These are phyloP conservation scores for Sebastes kiyomatsui DNA, from an alignment of 2,797 vertebrate genomes.

Conservation along the genomic window DNA sequence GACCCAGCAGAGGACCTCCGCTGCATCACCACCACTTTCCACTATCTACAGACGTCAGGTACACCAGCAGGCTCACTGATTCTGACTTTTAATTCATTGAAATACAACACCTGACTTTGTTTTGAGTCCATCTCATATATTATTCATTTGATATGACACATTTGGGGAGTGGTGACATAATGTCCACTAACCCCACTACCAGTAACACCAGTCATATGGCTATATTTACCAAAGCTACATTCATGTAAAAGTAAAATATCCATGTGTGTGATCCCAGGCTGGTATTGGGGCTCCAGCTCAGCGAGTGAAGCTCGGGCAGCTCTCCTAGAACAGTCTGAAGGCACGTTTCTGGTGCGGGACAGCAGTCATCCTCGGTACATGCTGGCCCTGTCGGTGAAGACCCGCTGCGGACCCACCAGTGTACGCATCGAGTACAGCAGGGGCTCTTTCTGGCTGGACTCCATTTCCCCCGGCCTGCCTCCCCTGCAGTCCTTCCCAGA, in stretches of 20 bases:
- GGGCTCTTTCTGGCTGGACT: conserved; percentile 91
- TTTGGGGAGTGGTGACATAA: not conserved
- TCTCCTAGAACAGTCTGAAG: conserved; percentile 89
- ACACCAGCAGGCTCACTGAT: conserved; percentile 10
- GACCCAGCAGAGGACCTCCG: conserved; percentile 88
- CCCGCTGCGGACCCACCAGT: conserved; percentile 91
- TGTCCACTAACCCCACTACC: not conserved
- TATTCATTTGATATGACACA: not conserved
- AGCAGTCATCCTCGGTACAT: conserved; percentile 95
- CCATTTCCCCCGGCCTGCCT: conserved; percentile 85
- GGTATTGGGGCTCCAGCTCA: conserved; percentile 96
- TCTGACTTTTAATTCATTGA: not conserved
- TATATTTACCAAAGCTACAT: not conserved
- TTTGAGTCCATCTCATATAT: not conserved
- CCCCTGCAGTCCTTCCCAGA: conserved; percentile 90
- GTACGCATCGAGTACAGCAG: conserved; percentile 91
- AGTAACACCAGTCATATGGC: not conserved
- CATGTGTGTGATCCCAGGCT: conserved; percentile 80
- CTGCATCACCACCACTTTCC: conserved; percentile 91
- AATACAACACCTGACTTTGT: not conserved
- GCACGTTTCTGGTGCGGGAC: conserved; percentile 94
- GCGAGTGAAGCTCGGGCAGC: conserved; percentile 90
- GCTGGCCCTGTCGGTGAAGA: conserved; percentile 93
- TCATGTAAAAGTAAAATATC: not conserved
- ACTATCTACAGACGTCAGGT: conserved; percentile 92